Evolutionary conservation across 2,888 invertebrate species (phyloP).

Genomic region (Ypsolopha sequella): DNA sequence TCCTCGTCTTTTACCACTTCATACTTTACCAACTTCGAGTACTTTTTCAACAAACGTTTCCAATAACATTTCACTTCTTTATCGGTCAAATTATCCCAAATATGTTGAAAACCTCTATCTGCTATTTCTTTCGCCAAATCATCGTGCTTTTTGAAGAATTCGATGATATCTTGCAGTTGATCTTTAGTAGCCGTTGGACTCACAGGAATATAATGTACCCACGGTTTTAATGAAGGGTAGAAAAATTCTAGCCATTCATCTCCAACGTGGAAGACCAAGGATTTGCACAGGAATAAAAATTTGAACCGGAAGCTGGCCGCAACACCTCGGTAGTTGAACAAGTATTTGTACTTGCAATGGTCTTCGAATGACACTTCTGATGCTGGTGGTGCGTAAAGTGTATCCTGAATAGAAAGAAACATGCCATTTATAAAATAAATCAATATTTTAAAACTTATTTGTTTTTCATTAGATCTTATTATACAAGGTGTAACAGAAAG

Average conservation of each 20-base stretch:
- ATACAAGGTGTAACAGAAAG: too few relatives aligned
- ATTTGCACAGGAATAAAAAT: slow-evolving; percentile 93
- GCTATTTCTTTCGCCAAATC: slow-evolving; percentile 82
- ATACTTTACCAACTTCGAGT: slow-evolving; percentile 80
- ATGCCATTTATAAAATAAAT: too few relatives aligned
- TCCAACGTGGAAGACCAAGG: slow-evolving; percentile 94
- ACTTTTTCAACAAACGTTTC: slow-evolving; percentile 80
- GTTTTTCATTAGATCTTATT: too few relatives aligned
- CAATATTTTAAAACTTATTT: too few relatives aligned
- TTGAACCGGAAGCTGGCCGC: slow-evolving; percentile 98
- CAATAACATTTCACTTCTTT: slow-evolving; percentile 90
- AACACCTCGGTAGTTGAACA: slow-evolving; percentile 97
- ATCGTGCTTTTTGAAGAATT: slow-evolving; percentile 1
- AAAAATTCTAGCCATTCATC: slow-evolving; percentile 96
- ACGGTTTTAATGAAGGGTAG: slow-evolving; percentile 89
- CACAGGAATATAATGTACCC: slow-evolving; percentile 96
- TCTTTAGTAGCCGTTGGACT: slow-evolving; percentile 71
- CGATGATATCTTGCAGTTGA: slow-evolving; percentile 81
- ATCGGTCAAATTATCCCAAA: slow-evolving; percentile 86
- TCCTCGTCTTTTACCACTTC: slow-evolving; percentile 70
- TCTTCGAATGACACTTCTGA: slow-evolving; percentile 89
- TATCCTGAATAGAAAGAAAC: slow-evolving; percentile 76
- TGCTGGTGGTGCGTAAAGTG: slow-evolving; percentile 86
- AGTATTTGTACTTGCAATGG: slow-evolving; percentile 93
- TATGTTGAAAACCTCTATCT: slow-evolving; percentile 82